Conservation (phyloP, 2,113 vertebrate species). For the Morone saxatilis region DNA sequence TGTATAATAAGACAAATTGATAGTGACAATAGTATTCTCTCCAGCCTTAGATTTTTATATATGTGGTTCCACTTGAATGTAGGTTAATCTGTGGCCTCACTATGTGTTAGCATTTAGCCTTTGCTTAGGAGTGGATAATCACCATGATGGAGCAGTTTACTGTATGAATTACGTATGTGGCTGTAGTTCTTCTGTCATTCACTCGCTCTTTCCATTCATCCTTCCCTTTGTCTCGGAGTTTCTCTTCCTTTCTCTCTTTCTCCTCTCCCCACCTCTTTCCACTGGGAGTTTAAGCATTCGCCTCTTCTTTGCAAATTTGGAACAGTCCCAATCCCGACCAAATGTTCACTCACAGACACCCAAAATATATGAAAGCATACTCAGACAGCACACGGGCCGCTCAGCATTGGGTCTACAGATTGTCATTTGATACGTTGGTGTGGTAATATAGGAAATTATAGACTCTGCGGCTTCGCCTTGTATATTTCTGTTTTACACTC, state of each 20-base stretch:
- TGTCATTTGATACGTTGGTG: conserved; percentile 71
- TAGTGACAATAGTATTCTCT: background rate
- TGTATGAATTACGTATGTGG: conserved; percentile 23
- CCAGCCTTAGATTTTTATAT: background rate
- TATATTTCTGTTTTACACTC: conserved; percentile 78
- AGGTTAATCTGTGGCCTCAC: background rate
- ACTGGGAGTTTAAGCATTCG: conserved; percentile 73
- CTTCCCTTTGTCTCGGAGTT: conserved; percentile 58
- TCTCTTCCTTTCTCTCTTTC: conserved; percentile 34
- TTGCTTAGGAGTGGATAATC: conserved; percentile 6
- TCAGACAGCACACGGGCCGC: conserved; percentile 81
- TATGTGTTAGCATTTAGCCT: background rate
- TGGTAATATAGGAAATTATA: conserved; percentile 79
- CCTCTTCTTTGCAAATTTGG: conserved; percentile 72
- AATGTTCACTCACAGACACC: conserved; percentile 84
- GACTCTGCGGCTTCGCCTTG: conserved; percentile 61
- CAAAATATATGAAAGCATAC: conserved; percentile 91
- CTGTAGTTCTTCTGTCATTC: conserved; percentile 21
- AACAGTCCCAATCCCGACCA: conserved; percentile 67
- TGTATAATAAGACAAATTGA: background rate
- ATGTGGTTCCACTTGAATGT: conserved; percentile 5
- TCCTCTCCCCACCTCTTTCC: conserved; percentile 59
- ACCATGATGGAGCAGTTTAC: conserved; percentile 31
- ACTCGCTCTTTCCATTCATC: conserved; percentile 80
- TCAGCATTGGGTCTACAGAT: conserved; percentile 39